Conservation (phyloP, 2,888 invertebrate genomes). For the Euclidia mi region DNA sequence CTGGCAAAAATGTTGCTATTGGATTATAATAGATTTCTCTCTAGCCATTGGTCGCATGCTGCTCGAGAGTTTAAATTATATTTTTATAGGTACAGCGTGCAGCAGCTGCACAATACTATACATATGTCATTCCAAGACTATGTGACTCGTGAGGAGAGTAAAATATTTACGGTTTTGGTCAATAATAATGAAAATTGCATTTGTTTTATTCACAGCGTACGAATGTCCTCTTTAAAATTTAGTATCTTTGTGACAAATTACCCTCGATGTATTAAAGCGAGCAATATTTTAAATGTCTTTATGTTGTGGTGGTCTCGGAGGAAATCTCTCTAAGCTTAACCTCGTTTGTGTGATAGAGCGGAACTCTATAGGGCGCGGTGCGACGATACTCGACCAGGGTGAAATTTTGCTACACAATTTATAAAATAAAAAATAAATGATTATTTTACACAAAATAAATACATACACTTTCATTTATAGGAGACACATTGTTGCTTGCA, state of each 20-base stretch:
- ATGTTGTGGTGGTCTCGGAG: conserved; percentile 52
- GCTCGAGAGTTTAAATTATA: no score
- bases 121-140: conserved; percentile 34
- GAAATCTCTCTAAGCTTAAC: conserved; percentile 57
- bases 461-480: no score
- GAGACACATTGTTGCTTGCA: no score
- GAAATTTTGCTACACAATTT: conserved; percentile 18
- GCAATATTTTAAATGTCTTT: conserved; percentile 40
- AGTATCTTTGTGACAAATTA: conserved; percentile 30
- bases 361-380: conserved; percentile 24
- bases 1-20: not conserved
- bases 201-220: no score
- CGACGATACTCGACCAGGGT: conserved; percentile 8
- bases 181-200: no score
- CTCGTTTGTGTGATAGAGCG: conserved; percentile 55
- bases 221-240: conserved; percentile 23
- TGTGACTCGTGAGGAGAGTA: no score
- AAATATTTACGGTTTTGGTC: no score
- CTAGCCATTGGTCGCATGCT: not conserved
- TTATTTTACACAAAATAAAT: conserved; percentile 15
- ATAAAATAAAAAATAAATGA: no score
- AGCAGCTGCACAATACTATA: conserved; percentile 32
- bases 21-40: conserved; percentile 18
- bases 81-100: not conserved
- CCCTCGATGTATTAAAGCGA: conserved; percentile 19